Evolutionary conservation across 1,140 invertebrate genomes (phyloP), one percentile per base, ranked within the genome.

Genomic region (Heliconius himera): DNA sequence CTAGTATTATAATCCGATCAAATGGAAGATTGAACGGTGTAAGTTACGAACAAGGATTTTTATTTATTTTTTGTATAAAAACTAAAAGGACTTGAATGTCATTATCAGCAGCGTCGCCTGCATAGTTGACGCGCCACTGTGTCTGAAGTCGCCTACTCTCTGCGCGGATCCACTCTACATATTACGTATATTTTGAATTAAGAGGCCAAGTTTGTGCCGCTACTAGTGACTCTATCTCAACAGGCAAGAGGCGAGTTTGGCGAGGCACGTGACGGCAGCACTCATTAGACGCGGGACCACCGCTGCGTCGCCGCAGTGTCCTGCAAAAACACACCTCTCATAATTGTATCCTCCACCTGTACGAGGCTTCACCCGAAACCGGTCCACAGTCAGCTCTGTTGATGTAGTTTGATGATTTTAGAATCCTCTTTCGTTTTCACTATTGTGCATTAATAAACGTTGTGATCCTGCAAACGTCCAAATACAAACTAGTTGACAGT

Each of bases 211-310:
- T 26, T 13, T 29, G 13, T 29, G 60, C 4, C 26, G 16, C 3
- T 29, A 66, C 22, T 66, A 66, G 26, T 13, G 9, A 66, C 60
- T 66, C 9, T 66, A 22, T 66, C 26, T 29, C 60, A 66, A 66
- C 2, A 66, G 22, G 60, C 60, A 26, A 66, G 26, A 66, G 60
- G 60, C 22, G 60, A 66, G 60, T 66, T 66, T 66, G 60, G 60
- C 13, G 13, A 26, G 26, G 60, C 60, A 66, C 13, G 26, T 13
- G 22, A 4, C 6, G 16, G 26, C 71, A 38, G 38, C 29, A 70
- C 16, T 70, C 81, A 82, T 82, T 82, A 82, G 77, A 54, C 29
- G 54, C 54, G 73, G 54, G 74, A 82, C 81, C 81, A 79, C 81
- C 81, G 73, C 78, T 70, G 79, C 60, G 81, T 71, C 81, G 77